A percentile compares a stretch with the other conserved stretches of the same genome.
These are phyloP conservation scores for human (Homo sapiens) DNA, from an alignment of 2,113 vertebrate species.

Conservation along the genomic window GRCh38 chr11:3787001-3787500, in stretches of 20 bases:
- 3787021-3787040: slow-evolving; percentile 6
- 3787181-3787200: background rate
- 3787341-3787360: no score
- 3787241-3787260: background rate
- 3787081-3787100: background rate
- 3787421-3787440: no score
- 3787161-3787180: background rate
- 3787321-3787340: no score
- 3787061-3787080: background rate
- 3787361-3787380: no score
- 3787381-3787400: no score
- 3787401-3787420: no score
- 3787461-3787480: no score
- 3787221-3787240: background rate
- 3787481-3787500: no score
- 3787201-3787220: background rate
- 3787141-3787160: background rate
- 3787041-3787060: slow-evolving; percentile 1
- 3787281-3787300: background rate
- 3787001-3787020: slow-evolving; percentile 9
- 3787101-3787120: slow-evolving; percentile 20
- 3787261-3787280: background rate
- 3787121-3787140: background rate
- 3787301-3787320: no score
- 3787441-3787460: no score